Evolutionary conservation across 2,797 vertebrate genomes (phyloP), one percentile per base, ranked within the genome.

Genomic region (Huso huso): DNA sequence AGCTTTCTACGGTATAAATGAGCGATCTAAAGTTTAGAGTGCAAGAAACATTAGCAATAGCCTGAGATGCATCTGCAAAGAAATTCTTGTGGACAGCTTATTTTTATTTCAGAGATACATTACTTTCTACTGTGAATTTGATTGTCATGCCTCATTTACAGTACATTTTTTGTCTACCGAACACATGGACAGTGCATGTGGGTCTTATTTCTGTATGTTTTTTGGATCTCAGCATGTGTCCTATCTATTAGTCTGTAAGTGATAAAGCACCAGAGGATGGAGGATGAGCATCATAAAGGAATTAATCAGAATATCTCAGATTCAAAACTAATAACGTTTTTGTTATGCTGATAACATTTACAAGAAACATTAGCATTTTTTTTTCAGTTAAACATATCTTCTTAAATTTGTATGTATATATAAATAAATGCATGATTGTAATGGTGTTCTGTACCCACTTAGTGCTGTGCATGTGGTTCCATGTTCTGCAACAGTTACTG

Each of bases 71-170:
- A 78, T 18, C 80, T 86, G 66, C 50, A 48, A 18, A 13, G 50
- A 61, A 68, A 11, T 48, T 55, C 10, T 65, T 63, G 49, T 61
- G 37, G 15, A 58, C 49, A 66, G 65, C 62, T 67, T 74, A 69
- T 70, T 72, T 74, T 65, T 53, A 64, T 64, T 70, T 62, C 9
- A 58, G 53, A 66, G 64, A 51, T 66, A 60, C 58, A 10, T 67
- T 65, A 84, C 79, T 70, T 63, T 73, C 70, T 75, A 73, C 75
- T 74, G 74, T 68, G 70, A 79, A 78, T 83, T 79, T 82, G 83
- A 84, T 83, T 83, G 84, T 78, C 79, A 72, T 10, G 80, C 72
- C 78, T 83, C 85, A 82, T 86, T 87, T 80, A 78, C 78, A 72
- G 64, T 55, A 77, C 64, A 50, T 61, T 52, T 70, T 73, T 69